Conservation (phyloP, 2,888 invertebrate species). For the Rosalia funebris region DNA sequence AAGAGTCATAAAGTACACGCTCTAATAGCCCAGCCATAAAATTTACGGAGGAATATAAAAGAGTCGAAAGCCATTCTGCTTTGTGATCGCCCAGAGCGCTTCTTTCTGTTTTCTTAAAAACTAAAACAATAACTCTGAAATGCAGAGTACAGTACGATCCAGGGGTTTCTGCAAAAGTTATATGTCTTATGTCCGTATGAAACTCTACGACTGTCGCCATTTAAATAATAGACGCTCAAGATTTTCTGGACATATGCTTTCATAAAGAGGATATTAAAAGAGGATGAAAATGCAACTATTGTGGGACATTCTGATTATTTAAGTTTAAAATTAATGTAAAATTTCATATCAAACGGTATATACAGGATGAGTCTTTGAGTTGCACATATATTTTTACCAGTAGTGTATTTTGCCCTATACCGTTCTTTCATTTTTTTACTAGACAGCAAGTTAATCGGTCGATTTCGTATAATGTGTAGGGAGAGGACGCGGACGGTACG, state of each 20-base stretch:
- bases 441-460: too few species aligned
- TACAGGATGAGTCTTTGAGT: too few species aligned
- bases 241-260: not conserved
- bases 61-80: not conserved
- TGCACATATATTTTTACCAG: too few species aligned
- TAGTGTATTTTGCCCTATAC: too few species aligned
- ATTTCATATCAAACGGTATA: too few species aligned
- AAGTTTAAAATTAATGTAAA: too few species aligned
- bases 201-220: not conserved
- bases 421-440: too few species aligned
- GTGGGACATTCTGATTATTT: too few species aligned
- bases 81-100: not conserved
- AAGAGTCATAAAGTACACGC: not conserved
- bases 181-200: not conserved
- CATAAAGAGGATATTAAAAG: not conserved
- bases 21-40: not conserved
- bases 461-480: too few species aligned
- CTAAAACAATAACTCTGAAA: slow-evolving; percentile 1
- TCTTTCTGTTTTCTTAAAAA: slow-evolving; percentile 6
- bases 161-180: not conserved
- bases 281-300: too few species aligned
- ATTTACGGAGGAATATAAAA: slow-evolving; percentile 1
- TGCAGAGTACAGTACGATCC: not conserved
- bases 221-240: not conserved
- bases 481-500: too few species aligned